Conservation (phyloP, 2,113 vertebrate genomes). For the Lanius collurio region DNA sequence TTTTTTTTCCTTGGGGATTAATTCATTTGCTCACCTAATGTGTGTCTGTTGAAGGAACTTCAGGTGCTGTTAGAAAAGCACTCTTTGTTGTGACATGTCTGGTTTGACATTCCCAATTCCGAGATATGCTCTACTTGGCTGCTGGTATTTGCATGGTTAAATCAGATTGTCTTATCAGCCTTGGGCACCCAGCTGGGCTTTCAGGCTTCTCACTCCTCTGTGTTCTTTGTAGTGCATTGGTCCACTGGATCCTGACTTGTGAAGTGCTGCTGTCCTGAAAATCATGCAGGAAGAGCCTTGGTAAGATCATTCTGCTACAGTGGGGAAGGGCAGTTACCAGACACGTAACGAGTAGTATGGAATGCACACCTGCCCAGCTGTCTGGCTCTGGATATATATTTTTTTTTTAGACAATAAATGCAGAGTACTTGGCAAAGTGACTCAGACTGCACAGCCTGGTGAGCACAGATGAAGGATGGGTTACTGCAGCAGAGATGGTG, state of each 20-base stretch:
- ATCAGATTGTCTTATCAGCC: not conserved
- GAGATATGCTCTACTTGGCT: not conserved
- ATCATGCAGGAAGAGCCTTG: not conserved
- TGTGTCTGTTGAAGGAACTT: not conserved
- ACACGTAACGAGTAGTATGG: fast-evolving
- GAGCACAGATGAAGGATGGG: not conserved
- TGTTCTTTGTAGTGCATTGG: not conserved
- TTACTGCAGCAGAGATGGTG: not conserved
- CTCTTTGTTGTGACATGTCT: not conserved
- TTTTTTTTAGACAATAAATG: not conserved
- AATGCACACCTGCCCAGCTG: not conserved
- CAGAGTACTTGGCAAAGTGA: not conserved
- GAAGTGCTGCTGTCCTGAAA: not conserved
- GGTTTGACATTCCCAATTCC: not conserved
- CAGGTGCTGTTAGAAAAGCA: not conserved
- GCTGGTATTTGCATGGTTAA: conserved; percentile 46
- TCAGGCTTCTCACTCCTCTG: not conserved
- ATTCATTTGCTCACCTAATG: not conserved
- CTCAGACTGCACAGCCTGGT: not conserved
- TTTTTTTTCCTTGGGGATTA: not conserved
- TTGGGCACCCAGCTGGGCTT: conserved; percentile 3
- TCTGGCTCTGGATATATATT: not conserved
- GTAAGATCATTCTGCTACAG: not conserved
- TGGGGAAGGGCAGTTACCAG: not conserved
- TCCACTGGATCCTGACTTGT: not conserved